Base-by-base conservation (phyloP, 2,113 vertebrate genomes). In the Festucalex cinctus region DNA sequence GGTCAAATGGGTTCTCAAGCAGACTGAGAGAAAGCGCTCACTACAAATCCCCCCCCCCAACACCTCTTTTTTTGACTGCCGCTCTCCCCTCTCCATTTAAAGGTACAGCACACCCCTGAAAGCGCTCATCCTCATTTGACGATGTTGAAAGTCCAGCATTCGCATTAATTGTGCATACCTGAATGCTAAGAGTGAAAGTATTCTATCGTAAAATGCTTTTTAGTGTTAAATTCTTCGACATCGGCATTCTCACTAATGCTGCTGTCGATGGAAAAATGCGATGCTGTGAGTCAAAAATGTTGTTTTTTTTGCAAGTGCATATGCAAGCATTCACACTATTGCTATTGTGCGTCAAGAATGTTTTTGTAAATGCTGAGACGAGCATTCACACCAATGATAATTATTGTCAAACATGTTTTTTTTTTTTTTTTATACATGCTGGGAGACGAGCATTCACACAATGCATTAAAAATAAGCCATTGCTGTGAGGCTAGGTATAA, bases 71-170 rank as follows among this genome's bases (percentile, higher is more conserved):
- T 24, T 26, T 16, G 10, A 35, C 64, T 65, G 32, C 24, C 24
- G 41, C 61, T 46, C 57, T 44, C 46, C 17, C 28, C 63, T 65
- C 44, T 14, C 32, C 48, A 53, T 53, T 65, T 65, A 65, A 65
- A 65, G 64, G 19, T 3, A 53, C 64, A 65, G 64, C 41, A 22
- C 26, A 26, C 26, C 19, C 26, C 7, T 57, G 13, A 14, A 32
- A 19, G 26, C 4, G 10, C 51, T 26, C 51, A 26, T 54, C 5
- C 13, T 57, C 26, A 32, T 28, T 3, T 28, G 13, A 28, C 10
- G 28, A 20, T 20, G 46, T 19, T 48, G 46, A 48, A 7, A 48
- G 46, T n/a, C 46, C 17, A 20, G 20, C 20, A 9, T 22, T 22
- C 48, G 9, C 48, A 2, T 22, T 51, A n/a, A n/a, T n/a, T n/a